These are phyloP conservation scores for Coryphaenoides rupestris DNA, from an alignment of 2,113 vertebrate genomes.

Conservation along the genomic window DNA sequence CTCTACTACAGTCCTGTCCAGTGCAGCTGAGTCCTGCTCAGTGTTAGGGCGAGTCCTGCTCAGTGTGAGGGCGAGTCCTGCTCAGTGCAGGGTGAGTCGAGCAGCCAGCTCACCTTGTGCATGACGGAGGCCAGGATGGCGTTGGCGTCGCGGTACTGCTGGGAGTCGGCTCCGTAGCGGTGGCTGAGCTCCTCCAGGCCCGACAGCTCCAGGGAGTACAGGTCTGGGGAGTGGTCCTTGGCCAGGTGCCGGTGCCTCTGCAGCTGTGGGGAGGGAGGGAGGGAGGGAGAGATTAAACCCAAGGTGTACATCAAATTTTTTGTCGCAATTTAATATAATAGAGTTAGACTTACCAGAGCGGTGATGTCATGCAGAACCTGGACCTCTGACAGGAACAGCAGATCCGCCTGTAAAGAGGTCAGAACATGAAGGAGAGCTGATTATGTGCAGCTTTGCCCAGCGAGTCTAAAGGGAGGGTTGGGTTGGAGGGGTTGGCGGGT, in stretches of 20 bases:
- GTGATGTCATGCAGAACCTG: slow-evolving; percentile 92
- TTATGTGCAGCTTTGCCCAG: no score
- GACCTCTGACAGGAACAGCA: slow-evolving; percentile 94
- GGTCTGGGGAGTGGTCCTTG: slow-evolving; percentile 93
- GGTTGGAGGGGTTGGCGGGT: no score
- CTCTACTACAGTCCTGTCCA: no score
- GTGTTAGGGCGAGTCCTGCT: no score
- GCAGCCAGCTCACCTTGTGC: slow-evolving; percentile 82
- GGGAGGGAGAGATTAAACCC: no score
- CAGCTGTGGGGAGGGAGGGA: slow-evolving; percentile 67
- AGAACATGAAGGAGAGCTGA: background rate
- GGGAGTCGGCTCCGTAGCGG: slow-evolving; percentile 86
- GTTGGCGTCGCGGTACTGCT: slow-evolving; percentile 86
- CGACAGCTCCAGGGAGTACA: slow-evolving; percentile 91
- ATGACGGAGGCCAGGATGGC: slow-evolving; percentile 82
- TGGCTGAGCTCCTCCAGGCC: slow-evolving; percentile 91
- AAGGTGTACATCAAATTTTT: background rate
- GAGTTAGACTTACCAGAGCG: slow-evolving; percentile 91
- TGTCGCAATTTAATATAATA: background rate
- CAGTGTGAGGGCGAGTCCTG: no score
- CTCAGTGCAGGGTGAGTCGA: no score
- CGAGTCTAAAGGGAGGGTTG: no score
- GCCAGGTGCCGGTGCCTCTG: slow-evolving; percentile 92
- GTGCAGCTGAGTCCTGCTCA: no score
- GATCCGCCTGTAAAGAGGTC: slow-evolving; percentile 80